These are phyloP conservation scores for Aplochiton taeniatus DNA, from an alignment of 2,797 vertebrate genomes.

Conservation along the genomic window DNA sequence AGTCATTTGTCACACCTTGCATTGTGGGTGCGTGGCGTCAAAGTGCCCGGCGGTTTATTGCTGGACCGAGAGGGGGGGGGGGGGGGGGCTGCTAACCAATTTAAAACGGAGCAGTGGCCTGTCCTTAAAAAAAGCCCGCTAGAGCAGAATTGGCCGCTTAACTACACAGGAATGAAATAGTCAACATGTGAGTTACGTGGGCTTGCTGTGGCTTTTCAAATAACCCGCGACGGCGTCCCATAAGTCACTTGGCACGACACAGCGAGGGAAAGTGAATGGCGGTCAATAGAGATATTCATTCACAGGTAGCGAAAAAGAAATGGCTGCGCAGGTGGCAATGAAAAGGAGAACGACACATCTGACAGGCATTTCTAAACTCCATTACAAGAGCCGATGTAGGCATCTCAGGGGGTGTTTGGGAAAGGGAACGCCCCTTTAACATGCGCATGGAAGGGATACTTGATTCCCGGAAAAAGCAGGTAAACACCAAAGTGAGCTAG, in stretches of 20 bases:
- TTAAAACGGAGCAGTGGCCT: slow-evolving; percentile 61
- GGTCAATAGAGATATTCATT: slow-evolving; percentile 64
- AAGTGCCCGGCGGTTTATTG: too few species aligned
- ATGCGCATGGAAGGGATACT: too few species aligned
- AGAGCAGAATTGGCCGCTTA: slow-evolving; percentile 67
- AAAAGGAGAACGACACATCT: slow-evolving; percentile 27
- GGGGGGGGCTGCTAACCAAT: slow-evolving; percentile 63
- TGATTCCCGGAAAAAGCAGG: too few species aligned
- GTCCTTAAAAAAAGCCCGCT: slow-evolving; percentile 62
- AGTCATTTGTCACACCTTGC: too few species aligned
- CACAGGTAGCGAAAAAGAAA: slow-evolving; percentile 26
- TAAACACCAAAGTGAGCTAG: too few species aligned
- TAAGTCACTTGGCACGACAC: slow-evolving; percentile 55
- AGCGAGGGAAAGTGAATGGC: slow-evolving; percentile 62
- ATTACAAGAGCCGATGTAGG: too few species aligned
- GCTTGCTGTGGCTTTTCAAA: slow-evolving; percentile 63
- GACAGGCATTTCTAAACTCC: not conserved
- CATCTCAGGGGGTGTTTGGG: too few species aligned
- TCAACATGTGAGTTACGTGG: slow-evolving; percentile 53
- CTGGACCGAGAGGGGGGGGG: not conserved
- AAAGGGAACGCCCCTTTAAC: too few species aligned
- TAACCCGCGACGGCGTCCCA: slow-evolving; percentile 52
- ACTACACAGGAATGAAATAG: slow-evolving; percentile 66
- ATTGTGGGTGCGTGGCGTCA: too few species aligned
- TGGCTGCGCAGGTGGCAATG: too few species aligned